Percentiles rank a stretch among this genome's conserved stretches.
These are phyloP conservation scores for Octodonta nipae DNA, from an alignment of 2,888 invertebrate genomes.

Conservation along the genomic window DNA sequence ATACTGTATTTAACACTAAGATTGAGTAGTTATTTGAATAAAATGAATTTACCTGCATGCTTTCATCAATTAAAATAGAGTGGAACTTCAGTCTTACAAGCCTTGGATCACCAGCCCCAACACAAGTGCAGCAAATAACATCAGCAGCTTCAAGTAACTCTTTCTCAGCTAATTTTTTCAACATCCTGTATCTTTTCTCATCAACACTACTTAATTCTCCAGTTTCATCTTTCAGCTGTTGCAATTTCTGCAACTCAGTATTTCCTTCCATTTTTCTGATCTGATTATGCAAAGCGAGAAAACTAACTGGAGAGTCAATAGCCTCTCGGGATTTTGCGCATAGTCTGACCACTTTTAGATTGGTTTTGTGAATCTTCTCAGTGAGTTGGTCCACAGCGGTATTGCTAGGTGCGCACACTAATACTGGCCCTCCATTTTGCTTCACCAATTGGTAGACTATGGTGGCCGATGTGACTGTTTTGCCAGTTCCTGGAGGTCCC, in stretches of 20 bases:
- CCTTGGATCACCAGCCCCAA: constrained; percentile 93
- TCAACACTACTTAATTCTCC: constrained; percentile 93
- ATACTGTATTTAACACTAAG: no score
- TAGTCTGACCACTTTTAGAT: constrained; percentile 72
- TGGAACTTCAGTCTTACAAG: constrained; percentile 88
- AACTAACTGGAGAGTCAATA: constrained; percentile 93
- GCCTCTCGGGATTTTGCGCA: constrained; percentile 97
- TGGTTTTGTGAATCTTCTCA: constrained; percentile 95
- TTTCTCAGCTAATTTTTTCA: constrained; percentile 83
- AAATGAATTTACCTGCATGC: constrained; percentile 45
- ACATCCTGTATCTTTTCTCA: constrained; percentile 80
- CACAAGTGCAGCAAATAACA: constrained; percentile 97
- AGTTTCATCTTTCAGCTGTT: constrained; percentile 93
- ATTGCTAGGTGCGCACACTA: constrained; percentile 98
- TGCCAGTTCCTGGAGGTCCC: constrained; percentile 94
- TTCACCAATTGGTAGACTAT: constrained; percentile 96
- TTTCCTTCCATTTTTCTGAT: constrained; percentile 88
- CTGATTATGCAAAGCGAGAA: constrained; percentile 92
- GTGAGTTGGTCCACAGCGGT: constrained; percentile 98
- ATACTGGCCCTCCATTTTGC: constrained; percentile 83
- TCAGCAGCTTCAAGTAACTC: constrained; percentile 89
- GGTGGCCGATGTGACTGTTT: constrained; percentile 98
- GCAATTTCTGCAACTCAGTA: constrained; percentile 85
- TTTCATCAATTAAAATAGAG: constrained; percentile 92
- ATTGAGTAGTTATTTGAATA: background rate